These are phyloP conservation scores for Adrianichthys oophorus DNA, from an alignment of 2,797 vertebrate genomes.

Conservation along the genomic window DNA sequence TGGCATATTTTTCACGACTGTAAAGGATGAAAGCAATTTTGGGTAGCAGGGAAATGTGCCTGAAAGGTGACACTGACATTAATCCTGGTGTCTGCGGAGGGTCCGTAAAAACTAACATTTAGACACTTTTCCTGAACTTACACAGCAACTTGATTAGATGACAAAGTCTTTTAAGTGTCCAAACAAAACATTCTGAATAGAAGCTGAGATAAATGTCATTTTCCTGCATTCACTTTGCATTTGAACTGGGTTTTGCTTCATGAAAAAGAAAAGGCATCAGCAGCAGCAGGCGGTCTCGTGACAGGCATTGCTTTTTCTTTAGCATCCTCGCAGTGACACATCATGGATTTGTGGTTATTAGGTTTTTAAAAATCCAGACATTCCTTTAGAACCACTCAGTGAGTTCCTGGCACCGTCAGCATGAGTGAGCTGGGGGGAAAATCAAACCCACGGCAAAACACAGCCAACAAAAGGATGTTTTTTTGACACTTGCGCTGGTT, in stretches of 20 bases:
- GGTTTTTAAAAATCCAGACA: conserved; percentile 48
- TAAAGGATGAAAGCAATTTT: conserved; percentile 26
- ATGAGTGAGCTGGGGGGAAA: conserved; percentile 12
- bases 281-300: conserved; percentile 9
- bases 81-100: conserved; percentile 34
- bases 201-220: conserved; percentile 9
- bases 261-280: conserved; percentile 4
- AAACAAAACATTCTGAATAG: conserved; percentile 12
- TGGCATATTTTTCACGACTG: conserved; percentile 33
- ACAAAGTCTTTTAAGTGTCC: conserved; percentile 29
- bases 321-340: conserved; percentile 23
- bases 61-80: conserved; percentile 29
- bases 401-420: conserved; percentile 33
- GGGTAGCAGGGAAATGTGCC: conserved; percentile 16
- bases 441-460: conserved; percentile 4
- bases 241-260: conserved; percentile 14
- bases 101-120: conserved; percentile 25
- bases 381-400: conserved; percentile 46
- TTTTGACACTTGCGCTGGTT: too few species aligned
- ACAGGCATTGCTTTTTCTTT: conserved; percentile 6
- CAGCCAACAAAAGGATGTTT: neutral
- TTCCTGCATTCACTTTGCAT: conserved; percentile 3
- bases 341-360: conserved; percentile 43
- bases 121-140: conserved; percentile 44
- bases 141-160: conserved; percentile 17